Evolutionary conservation across 2,888 invertebrate species (phyloP).

Genomic region (Athalia cordata): DNA sequence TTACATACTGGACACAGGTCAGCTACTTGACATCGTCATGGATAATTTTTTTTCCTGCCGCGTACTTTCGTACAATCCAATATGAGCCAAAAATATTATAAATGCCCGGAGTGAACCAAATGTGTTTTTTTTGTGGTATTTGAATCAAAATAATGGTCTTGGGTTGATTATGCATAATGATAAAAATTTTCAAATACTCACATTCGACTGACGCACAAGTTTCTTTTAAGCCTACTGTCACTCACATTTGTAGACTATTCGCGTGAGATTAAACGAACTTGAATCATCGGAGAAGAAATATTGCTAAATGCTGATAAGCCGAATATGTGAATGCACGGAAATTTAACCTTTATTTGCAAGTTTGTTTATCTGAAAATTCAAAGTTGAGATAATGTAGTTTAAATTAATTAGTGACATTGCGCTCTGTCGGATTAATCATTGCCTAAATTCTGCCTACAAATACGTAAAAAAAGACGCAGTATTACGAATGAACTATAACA

Average conservation of each 20-base stretch:
- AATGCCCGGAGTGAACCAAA: not conserved
- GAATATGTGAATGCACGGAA: no score
- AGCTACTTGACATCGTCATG: not conserved
- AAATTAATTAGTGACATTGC: conserved; percentile 22
- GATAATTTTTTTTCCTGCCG: not conserved
- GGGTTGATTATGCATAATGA: not conserved
- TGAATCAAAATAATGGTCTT: conserved; percentile 1
- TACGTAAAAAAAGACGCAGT: conserved; percentile 13
- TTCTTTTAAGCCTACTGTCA: not conserved
- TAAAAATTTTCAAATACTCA: not conserved
- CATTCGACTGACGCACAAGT: not conserved
- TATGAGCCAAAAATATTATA: not conserved
- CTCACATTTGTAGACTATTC: not conserved
- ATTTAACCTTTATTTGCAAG: not conserved
- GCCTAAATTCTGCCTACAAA: conserved; percentile 26
- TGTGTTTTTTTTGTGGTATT: conserved; percentile 12
- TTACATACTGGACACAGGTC: no score
- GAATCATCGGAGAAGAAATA: not conserved
- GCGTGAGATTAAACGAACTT: not conserved
- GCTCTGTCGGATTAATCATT: conserved; percentile 20
- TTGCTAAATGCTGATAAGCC: not conserved
- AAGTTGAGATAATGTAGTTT: not conserved
- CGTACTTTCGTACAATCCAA: no score
- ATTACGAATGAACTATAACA: conserved; percentile 26
- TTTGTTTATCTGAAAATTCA: not conserved